Conservation (phyloP, 2,797 vertebrate species). For the Todus mexicanus region DNA sequence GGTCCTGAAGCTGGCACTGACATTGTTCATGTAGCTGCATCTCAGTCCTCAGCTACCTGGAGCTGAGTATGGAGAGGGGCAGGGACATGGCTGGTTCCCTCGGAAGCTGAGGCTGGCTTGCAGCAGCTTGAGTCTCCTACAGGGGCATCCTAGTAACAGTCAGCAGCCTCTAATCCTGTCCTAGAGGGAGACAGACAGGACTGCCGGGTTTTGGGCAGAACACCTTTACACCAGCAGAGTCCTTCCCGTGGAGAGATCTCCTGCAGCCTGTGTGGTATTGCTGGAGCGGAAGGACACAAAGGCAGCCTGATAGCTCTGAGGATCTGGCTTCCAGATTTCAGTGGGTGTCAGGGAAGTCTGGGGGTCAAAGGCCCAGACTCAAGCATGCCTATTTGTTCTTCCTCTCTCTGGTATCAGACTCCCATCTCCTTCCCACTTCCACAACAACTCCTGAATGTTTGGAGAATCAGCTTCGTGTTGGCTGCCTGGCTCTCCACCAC, state of each 20-base stretch:
- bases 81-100: not conserved
- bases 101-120: not conserved
- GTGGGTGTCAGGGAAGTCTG: not conserved
- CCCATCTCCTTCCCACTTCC: constrained; percentile 33
- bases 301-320: not conserved
- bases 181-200: not conserved
- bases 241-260: not conserved
- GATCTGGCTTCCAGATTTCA: not conserved
- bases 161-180: not conserved
- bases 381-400: constrained; percentile 5
- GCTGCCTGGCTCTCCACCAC: not conserved
- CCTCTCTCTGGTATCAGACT: not conserved
- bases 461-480: not conserved
- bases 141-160: not conserved
- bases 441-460: constrained; percentile 30
- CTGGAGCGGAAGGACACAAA: not conserved
- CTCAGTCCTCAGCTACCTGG: not conserved
- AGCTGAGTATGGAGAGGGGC: not conserved
- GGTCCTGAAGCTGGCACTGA: not conserved
- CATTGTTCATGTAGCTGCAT: not conserved
- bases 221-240: not conserved
- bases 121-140: not conserved
- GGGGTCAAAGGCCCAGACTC: constrained; percentile 23
- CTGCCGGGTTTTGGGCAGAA: not conserved
- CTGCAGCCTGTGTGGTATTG: not conserved